Percentiles rank a stretch among this genome's conserved stretches.
These are phyloP conservation scores for Calidris pugnax DNA, from an alignment of 2,113 vertebrate genomes.

Conservation along the genomic window DNA sequence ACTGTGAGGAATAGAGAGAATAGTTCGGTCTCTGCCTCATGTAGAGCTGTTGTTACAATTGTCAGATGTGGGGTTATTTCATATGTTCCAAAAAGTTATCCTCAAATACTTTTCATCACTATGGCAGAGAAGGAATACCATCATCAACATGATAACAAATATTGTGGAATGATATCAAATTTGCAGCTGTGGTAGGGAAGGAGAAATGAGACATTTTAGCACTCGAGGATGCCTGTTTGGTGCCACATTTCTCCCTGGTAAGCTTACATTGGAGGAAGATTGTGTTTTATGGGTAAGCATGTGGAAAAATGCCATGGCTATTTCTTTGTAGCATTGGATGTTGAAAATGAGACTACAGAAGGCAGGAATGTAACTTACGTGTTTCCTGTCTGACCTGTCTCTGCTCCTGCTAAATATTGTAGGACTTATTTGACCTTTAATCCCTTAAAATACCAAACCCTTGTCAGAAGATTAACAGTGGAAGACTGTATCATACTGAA, in stretches of 20 bases:
- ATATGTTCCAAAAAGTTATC: background rate
- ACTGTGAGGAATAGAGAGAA: background rate
- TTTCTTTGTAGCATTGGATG: background rate
- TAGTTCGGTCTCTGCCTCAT: rapidly evolving
- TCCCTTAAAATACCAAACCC: background rate
- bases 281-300: background rate
- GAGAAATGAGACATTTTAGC: background rate
- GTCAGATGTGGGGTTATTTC: background rate
- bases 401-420: background rate
- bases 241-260: background rate
- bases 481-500: background rate
- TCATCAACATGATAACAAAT: background rate
- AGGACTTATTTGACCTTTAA: background rate
- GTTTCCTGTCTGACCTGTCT: background rate
- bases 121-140: background rate
- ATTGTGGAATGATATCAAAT: background rate
- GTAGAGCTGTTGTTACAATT: background rate
- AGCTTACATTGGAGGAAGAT: background rate
- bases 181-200: background rate
- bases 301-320: background rate
- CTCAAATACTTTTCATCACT: background rate
- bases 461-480: background rate
- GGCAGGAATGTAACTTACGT: rapidly evolving
- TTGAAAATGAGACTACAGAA: background rate
- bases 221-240: background rate